phyloP scores from a whole-genome alignment of 2,888 invertebrate genomes.

The Harpalus rufipes region DNA sequence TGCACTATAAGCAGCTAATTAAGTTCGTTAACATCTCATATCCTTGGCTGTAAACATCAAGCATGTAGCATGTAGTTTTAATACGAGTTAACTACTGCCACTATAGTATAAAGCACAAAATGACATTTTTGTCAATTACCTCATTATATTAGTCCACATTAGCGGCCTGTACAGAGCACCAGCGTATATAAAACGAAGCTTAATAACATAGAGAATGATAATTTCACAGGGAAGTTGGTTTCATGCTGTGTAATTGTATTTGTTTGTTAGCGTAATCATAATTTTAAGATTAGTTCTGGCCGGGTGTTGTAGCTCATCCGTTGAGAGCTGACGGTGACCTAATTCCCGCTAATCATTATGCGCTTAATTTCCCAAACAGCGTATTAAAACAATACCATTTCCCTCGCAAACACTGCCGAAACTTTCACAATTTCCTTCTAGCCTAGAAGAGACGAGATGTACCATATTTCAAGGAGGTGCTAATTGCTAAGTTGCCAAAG shows the following conservation, averaged over 20 bases:
- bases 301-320: conserved; percentile 38
- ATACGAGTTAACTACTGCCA: conserved; percentile 11
- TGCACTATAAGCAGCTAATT: neutral
- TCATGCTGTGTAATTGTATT: conserved; percentile 42
- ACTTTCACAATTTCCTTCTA: conserved; percentile 56
- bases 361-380: conserved; percentile 56
- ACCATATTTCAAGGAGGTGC: conserved; percentile 29
- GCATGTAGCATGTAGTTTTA: neutral
- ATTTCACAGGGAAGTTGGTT: conserved; percentile 33
- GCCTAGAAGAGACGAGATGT: neutral
- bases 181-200: conserved; percentile 15
- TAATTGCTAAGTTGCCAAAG: conserved; percentile 20
- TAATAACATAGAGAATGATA: conserved; percentile 42
- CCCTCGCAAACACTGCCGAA: conserved; percentile 37
- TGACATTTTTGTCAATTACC: conserved; percentile 39
- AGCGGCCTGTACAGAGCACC: neutral
- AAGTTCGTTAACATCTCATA: conserved; percentile 20
- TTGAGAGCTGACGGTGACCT: conserved; percentile 20
- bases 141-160: neutral
- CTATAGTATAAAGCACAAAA: neutral
- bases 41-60: conserved; percentile 1
- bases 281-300: conserved; percentile 49
- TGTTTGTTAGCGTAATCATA: conserved; percentile 43
- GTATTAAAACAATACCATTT: conserved; percentile 62
- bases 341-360: conserved; percentile 56